Percentiles rank a stretch among this genome's conserved stretches.
These are phyloP conservation scores for Drosophila elegans DNA, from an alignment of 1,140 invertebrate species.

Conservation along the genomic window DNA sequence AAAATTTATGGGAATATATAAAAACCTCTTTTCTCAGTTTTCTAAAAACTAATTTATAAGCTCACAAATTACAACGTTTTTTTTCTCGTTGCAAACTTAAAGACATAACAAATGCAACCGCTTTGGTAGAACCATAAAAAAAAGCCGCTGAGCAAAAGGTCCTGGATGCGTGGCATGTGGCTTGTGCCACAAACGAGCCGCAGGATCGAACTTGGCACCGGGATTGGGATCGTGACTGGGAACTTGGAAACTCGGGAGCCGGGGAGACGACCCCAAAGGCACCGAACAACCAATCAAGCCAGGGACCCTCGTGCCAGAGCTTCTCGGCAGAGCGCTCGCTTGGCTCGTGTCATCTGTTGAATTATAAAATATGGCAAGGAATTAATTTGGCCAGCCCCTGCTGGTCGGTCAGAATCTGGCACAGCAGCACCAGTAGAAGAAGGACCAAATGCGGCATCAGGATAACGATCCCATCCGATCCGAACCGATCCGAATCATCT, in stretches of 20 bases:
- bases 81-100: background rate
- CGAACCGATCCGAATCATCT: constrained; percentile 55
- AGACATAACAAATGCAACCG: background rate
- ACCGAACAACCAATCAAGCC: constrained; percentile 30
- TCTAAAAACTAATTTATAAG: background rate
- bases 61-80: background rate
- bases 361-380: constrained; percentile 84
- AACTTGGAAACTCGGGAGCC: constrained; percentile 22
- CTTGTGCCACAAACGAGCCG: constrained; percentile 79
- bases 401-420: constrained; percentile 65
- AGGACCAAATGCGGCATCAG: constrained; percentile 34
- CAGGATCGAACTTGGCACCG: constrained; percentile 16
- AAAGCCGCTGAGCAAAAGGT: constrained; percentile 20
- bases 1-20: no score
- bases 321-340: constrained; percentile 28
- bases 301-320: constrained; percentile 31
- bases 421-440: constrained; percentile 60
- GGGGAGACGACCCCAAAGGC: constrained; percentile 18
- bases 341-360: constrained; percentile 84
- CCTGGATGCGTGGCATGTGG: constrained; percentile 50
- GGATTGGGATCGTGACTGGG: constrained; percentile 35
- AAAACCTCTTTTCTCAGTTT: no score
- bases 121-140: background rate
- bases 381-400: constrained; percentile 75
- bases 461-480: constrained; percentile 43